Conservation (phyloP, 2,888 invertebrate genomes). For the Idaea dimidiata region DNA sequence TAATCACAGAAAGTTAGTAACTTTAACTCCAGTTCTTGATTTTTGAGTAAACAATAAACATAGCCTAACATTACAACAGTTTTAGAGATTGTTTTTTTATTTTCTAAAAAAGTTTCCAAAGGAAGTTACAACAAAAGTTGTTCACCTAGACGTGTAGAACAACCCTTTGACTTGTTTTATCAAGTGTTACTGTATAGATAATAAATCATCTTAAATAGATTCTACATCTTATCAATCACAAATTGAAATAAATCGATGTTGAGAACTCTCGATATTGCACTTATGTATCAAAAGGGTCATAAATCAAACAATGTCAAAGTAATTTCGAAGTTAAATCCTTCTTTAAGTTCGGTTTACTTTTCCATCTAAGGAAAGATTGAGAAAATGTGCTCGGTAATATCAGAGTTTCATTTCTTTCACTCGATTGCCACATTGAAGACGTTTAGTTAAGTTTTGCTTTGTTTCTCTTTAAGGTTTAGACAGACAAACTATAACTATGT, state of each 20-base stretch:
- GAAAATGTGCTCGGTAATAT: slow-evolving; percentile 32
- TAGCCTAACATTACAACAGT: too few species aligned
- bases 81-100: too few species aligned
- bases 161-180: too few species aligned
- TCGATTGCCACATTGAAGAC: slow-evolving; percentile 31
- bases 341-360: slow-evolving; percentile 36
- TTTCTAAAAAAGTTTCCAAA: too few species aligned
- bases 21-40: too few species aligned
- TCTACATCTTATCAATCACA: slow-evolving; percentile 12
- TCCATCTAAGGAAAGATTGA: slow-evolving; percentile 26
- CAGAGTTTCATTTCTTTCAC: slow-evolving; percentile 32
- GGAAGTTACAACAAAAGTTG: too few species aligned
- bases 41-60: too few species aligned
- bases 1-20: too few species aligned
- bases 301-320: slow-evolving; percentile 39
- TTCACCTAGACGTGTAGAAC: too few species aligned
- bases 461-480: slow-evolving; percentile 10
- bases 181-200: background rate
- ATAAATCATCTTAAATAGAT: slow-evolving; percentile 4
- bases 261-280: slow-evolving; percentile 22
- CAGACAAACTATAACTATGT: background rate
- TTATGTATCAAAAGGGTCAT: slow-evolving; percentile 25
- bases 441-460: slow-evolving; percentile 27
- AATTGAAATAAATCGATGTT: slow-evolving; percentile 19
- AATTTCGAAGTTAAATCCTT: slow-evolving; percentile 34